Evolutionary conservation across 1,140 invertebrate genomes (phyloP), one percentile per base, ranked within the genome.

Genomic region (Musca domestica): DNA sequence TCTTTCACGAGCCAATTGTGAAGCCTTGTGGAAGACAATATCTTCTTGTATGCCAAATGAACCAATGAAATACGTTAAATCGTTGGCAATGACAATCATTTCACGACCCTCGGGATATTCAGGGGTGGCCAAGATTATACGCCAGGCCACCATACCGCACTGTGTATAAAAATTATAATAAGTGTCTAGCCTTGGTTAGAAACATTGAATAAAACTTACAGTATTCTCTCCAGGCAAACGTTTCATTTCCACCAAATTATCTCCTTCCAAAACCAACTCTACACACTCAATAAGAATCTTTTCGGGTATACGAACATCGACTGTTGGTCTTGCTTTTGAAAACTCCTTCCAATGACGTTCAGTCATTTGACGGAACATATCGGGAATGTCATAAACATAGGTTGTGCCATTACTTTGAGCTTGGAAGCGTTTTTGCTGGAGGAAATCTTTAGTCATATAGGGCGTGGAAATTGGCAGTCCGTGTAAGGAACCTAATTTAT

Each of bases 111-210:
- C 80, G 0, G 96, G 95, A 83, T 92, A 98, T 80, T 99, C 97
- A 1, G 98, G 97, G 0, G 98, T 99, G 77, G 89, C 92, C 1
- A 99, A 82, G 0, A 89, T 94, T 78, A 99, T 86, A 71, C 90
- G 89, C 98, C 98, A 99, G 0, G 97, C 96, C 2, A 99, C 93
- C 96, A 99, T 99, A 19, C 96, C 98, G 72, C 94, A 90, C 91
- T 92, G 74, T 61, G 51, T 9, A 56, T 74, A 71, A 72, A 34
- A 41, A 23, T 25, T 46, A 54, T 27, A 52, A n/a, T n/a, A n/a
- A n/a, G n/a, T n/a, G n/a, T n/a, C n/a, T n/a, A n/a, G n/a, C n/a
- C n/a, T n/a, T n/a, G n/a, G n/a, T n/a, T n/a, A 48, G 12, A 5
- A 41, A 30, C 9, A 9, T 30, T 30, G 3, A 30, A 30, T 10